phyloP scores from a whole-genome alignment of 2,797 vertebrate species.

The Catostomus latipinnis region DNA sequence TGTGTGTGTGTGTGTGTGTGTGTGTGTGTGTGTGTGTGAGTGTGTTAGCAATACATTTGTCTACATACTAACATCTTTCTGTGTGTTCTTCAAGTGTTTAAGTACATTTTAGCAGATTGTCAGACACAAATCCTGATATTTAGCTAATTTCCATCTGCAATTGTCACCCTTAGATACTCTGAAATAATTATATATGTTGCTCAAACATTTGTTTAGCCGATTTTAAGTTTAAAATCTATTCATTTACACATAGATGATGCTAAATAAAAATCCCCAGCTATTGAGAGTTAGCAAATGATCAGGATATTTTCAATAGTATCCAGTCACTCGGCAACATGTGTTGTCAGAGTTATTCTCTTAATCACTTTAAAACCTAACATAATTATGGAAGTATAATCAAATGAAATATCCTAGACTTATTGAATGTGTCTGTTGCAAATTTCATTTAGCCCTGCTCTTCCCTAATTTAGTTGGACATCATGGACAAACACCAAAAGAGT shows the following conservation, averaged over 20 bases:
- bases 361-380: constrained; percentile 43
- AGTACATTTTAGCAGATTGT: neutral
- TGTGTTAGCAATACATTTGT: neutral
- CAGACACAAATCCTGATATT: neutral
- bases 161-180: neutral
- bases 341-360: constrained; percentile 43
- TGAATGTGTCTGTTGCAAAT: constrained; percentile 42
- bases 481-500: constrained; percentile 3
- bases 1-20: neutral
- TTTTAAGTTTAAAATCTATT: neutral
- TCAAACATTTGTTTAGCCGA: neutral
- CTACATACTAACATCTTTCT: neutral
- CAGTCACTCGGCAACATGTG: constrained; percentile 9
- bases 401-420: constrained; percentile 54
- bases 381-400: constrained; percentile 60
- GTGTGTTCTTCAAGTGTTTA: neutral
- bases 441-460: constrained; percentile 29
- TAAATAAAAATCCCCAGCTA: too few species aligned
- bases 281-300: too few species aligned
- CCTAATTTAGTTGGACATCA: constrained; percentile 51
- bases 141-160: neutral
- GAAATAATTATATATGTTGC: constrained; percentile 9
- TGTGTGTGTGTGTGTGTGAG: neutral
- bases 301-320: constrained; percentile 11
- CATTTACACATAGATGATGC: neutral